Evolutionary conservation across 92 coral and sea anemone species (phyloP).

Genomic region (Galaxea fascicularis): DNA sequence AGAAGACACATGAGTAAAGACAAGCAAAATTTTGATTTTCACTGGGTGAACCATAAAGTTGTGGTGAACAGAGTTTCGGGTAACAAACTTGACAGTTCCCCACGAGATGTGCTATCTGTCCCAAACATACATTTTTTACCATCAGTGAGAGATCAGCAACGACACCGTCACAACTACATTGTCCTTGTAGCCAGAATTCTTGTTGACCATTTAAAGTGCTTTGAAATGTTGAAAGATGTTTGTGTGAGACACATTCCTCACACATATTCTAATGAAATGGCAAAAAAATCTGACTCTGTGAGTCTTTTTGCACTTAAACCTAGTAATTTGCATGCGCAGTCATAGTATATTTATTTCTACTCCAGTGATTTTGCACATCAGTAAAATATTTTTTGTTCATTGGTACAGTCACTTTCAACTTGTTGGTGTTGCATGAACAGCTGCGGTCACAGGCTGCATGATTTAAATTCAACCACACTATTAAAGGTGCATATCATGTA

Average conservation of each 20-base stretch:
- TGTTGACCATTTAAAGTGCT: conserved; percentile 46
- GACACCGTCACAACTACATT: conserved; percentile 56
- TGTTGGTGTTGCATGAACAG: too few species aligned
- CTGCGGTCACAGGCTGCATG: too few species aligned
- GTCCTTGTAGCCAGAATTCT: conserved; percentile 66
- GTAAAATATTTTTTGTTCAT: too few species aligned
- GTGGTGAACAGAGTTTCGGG: conserved; percentile 65
- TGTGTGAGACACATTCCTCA: conserved; percentile 61
- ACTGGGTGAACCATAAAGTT: conserved; percentile 17
- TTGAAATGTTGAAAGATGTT: conserved; percentile 41
- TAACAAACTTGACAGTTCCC: conserved; percentile 43
- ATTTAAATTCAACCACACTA: too few species aligned
- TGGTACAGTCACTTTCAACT: too few species aligned
- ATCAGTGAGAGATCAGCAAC: conserved; percentile 49
- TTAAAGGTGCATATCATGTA: too few species aligned
- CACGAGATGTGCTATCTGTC: conserved; percentile 27
- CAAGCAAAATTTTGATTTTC: conserved; percentile 59
- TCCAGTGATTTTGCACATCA: too few species aligned
- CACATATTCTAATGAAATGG: conserved; percentile 54
- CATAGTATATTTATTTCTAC: too few species aligned
- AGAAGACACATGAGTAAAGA: conserved; percentile 65
- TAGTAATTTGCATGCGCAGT: too few species aligned
- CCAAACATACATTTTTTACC: conserved; percentile 53
- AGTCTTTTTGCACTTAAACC: too few species aligned
- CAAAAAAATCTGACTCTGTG: conserved; percentile 39